These are phyloP conservation scores for Caradrina clavipalpis DNA, from an alignment of 2,888 invertebrate species.

Conservation along the genomic window DNA sequence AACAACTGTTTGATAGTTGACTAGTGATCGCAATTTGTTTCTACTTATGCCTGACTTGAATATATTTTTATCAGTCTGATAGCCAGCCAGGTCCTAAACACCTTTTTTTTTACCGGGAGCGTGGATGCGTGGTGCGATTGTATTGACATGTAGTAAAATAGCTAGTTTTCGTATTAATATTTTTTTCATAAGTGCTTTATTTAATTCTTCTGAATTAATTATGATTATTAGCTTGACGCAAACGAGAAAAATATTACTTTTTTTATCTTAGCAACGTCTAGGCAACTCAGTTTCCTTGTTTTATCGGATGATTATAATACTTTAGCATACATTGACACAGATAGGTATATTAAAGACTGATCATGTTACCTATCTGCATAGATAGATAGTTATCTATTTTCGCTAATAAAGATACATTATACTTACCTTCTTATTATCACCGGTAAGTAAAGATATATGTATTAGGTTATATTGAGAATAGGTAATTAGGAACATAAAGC, in stretches of 20 bases:
- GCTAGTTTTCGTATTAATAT: conserved; percentile 1
- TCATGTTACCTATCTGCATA: too few relatives aligned
- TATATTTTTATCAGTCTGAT: too few relatives aligned
- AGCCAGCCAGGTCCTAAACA: too few relatives aligned
- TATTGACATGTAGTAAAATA: neutral
- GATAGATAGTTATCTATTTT: neutral
- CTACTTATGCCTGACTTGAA: neutral
- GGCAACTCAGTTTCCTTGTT: conserved; percentile 48
- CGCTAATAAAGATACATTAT: neutral
- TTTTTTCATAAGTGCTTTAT: conserved; percentile 13
- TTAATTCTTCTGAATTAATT: conserved; percentile 34
- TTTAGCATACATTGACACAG: conserved; percentile 11
- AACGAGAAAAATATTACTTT: neutral
- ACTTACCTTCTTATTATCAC: neutral
- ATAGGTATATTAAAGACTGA: neutral
- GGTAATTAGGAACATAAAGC: neutral
- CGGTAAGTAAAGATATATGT: neutral
- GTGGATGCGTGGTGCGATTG: too few relatives aligned
- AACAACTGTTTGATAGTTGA: neutral
- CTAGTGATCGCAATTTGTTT: neutral
- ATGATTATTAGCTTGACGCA: conserved; percentile 10
- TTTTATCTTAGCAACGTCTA: conserved; percentile 36
- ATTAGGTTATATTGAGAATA: neutral
- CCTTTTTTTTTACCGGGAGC: neutral
- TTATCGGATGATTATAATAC: conserved; percentile 28